Percentiles rank a stretch among this genome's conserved stretches.
Evolutionary conservation across 2,113 vertebrate species (phyloP).

Genomic region (Sminthopsis crassicaudata): DNA sequence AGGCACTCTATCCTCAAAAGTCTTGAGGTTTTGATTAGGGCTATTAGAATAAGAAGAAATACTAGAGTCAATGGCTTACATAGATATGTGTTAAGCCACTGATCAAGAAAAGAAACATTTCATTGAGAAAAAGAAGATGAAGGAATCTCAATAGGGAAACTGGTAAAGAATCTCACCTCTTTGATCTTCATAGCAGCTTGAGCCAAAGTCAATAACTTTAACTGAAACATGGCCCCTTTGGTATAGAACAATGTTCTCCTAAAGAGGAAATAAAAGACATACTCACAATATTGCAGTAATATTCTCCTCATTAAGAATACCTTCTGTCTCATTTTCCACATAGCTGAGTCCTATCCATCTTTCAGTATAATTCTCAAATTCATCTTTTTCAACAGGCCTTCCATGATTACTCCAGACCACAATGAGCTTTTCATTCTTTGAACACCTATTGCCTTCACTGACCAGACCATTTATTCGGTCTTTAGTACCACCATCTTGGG

Average conservation of each 20-base stretch:
- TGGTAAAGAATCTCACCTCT: conserved; percentile 85
- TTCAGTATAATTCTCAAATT: background rate
- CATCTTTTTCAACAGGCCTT: background rate
- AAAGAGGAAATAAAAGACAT: conserved; percentile 40
- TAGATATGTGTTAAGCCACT: background rate
- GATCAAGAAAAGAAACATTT: background rate
- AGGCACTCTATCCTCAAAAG: background rate
- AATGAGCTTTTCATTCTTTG: background rate
- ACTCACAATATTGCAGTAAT: background rate
- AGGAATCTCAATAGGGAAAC: background rate
- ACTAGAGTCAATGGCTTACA: background rate
- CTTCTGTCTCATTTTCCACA: background rate
- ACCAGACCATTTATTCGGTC: background rate
- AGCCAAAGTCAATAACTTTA: conserved; percentile 98
- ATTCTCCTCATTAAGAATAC: background rate
- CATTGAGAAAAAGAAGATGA: conserved; percentile 7
- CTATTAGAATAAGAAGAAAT: background rate
- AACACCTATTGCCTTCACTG: background rate
- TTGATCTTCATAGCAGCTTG: conserved; percentile 96
- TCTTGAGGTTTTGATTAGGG: background rate
- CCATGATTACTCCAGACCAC: background rate
- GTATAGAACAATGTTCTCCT: conserved; percentile 95
- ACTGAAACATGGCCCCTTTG: conserved; percentile 93
- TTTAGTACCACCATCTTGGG: background rate
- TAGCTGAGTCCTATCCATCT: background rate